Conservation (phyloP, 2,797 vertebrate genomes). For the Myiotriccus ornatus region DNA sequence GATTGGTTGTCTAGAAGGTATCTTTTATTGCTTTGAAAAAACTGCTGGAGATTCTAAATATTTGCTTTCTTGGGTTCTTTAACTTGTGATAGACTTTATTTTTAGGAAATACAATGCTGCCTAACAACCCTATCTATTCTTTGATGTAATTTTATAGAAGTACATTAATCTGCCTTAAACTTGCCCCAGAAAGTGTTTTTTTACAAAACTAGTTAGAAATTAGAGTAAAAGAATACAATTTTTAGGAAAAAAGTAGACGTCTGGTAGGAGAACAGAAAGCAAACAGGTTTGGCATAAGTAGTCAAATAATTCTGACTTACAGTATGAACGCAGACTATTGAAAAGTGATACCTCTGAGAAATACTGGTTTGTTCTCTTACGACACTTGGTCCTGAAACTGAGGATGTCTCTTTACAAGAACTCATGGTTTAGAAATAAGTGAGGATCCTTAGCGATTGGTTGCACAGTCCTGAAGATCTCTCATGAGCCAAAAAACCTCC, state of each 20-base stretch:
- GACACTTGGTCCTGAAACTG: neutral
- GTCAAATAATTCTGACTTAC: neutral
- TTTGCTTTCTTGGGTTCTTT: neutral
- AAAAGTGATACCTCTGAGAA: neutral
- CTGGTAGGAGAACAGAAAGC: neutral
- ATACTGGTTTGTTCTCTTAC: neutral
- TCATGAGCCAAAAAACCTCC: neutral
- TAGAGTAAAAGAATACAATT: too few relatives aligned
- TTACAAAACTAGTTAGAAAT: too few relatives aligned
- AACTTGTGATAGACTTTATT: neutral
- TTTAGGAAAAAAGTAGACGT: neutral
- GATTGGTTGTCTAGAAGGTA: rapidly evolving
- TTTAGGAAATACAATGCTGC: too few relatives aligned
- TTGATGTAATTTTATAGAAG: too few relatives aligned
- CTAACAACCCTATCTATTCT: too few relatives aligned
- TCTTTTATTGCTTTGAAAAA: neutral
- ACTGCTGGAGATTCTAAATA: neutral
- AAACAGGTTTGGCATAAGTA: neutral
- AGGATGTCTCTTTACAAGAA: neutral
- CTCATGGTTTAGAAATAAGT: neutral
- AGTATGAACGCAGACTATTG: neutral
- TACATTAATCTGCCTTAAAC: too few relatives aligned
- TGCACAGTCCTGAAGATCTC: neutral
- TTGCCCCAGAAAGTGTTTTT: too few relatives aligned
- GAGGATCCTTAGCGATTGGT: neutral